phyloP scores from a whole-genome alignment of 1,140 invertebrate genomes.

The Cherax destructor region DNA sequence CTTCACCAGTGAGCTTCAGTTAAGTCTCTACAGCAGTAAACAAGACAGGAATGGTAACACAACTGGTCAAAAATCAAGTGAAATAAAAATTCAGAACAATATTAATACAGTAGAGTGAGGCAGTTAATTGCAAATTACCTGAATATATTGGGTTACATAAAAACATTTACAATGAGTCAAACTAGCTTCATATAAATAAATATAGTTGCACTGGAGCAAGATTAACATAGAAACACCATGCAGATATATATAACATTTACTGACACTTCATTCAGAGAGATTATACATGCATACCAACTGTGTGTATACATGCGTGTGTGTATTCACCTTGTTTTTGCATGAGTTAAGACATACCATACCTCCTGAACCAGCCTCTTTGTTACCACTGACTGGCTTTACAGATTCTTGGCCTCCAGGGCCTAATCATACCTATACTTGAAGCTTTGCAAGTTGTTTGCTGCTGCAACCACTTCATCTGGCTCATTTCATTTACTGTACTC shows the following conservation, averaged over 20 bases:
- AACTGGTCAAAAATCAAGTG: not conserved
- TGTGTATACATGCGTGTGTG: not conserved
- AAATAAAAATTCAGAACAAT: not conserved
- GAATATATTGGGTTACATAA: not conserved
- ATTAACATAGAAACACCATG: slow-evolving; percentile 1
- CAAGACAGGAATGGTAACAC: not conserved
- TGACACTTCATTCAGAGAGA: not conserved
- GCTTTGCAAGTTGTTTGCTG: no score
- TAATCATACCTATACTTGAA: no score
- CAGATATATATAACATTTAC: slow-evolving; percentile 15
- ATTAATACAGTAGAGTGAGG: not conserved
- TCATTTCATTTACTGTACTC: no score
- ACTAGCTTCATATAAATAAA: slow-evolving; percentile 10
- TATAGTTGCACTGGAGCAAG: slow-evolving; percentile 5
- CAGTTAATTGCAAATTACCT: slow-evolving; percentile 3
- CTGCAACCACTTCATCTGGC: no score
- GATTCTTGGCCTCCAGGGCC: no score
- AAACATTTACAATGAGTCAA: not conserved
- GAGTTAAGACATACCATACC: no score
- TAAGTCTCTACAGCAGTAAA: not conserved
- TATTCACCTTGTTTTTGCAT: no score
- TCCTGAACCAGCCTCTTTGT: no score
- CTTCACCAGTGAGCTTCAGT: not conserved
- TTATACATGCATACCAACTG: not conserved
- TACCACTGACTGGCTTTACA: no score